Percentiles rank a stretch among this genome's conserved stretches.
These are phyloP conservation scores for Camponotus vicinus DNA, from an alignment of 1,140 invertebrate species.

Conservation along the genomic window DNA sequence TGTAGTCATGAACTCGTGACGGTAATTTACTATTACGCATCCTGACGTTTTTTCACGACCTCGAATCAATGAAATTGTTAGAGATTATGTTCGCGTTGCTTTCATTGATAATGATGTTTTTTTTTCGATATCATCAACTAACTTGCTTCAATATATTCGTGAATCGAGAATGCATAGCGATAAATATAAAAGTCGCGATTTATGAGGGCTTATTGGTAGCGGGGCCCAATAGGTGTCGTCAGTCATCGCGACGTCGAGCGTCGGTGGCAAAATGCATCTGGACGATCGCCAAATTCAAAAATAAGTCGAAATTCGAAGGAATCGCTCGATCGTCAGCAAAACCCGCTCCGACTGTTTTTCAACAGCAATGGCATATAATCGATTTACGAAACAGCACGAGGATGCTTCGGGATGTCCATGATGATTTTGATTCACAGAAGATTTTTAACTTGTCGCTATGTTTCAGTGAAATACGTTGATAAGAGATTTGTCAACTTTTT, in stretches of 20 bases:
- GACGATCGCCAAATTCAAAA: conserved; percentile 71
- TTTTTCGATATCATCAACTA: conserved; percentile 1
- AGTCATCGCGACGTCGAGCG: conserved; percentile 56
- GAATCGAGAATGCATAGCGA: conserved; percentile 30
- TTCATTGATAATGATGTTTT: background rate
- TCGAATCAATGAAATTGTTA: background rate
- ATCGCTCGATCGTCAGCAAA: conserved; percentile 60
- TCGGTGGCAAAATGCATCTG: conserved; percentile 67
- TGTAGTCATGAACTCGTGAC: background rate
- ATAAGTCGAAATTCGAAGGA: conserved; percentile 71
- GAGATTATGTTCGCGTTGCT: background rate
- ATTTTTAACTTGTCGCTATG: background rate
- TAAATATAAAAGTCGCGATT: conserved; percentile 64
- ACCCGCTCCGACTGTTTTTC: background rate
- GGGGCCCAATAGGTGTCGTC: conserved; percentile 52
- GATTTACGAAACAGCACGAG: conserved; percentile 19
- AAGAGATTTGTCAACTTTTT: conserved; percentile 3
- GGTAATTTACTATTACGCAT: background rate
- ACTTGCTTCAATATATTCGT: background rate
- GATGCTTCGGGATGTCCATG: no score
- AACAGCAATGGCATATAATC: background rate
- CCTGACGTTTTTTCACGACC: background rate
- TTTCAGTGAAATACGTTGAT: background rate
- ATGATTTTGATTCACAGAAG: background rate
- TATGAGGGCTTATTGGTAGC: background rate